Percentiles rank a stretch among this genome's conserved stretches.
These are phyloP conservation scores for Dilophus febrilis DNA, from an alignment of 2,888 invertebrate species.

Conservation along the genomic window DNA sequence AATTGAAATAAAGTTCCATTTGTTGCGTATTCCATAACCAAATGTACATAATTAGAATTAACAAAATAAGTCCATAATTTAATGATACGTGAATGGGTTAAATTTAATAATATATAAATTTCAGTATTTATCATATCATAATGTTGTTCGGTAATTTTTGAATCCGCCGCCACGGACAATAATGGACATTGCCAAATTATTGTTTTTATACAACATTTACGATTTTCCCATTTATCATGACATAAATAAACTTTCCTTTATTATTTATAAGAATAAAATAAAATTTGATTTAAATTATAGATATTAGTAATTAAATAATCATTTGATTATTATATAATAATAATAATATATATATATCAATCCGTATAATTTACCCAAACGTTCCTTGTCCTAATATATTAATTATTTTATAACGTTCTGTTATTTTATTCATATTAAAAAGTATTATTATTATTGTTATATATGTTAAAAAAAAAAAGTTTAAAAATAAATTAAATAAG, in stretches of 20 bases:
- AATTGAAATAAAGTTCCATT: conserved; percentile 20
- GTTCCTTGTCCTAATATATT: conserved; percentile 2
- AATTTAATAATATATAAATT: conserved; percentile 2
- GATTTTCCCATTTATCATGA: neutral
- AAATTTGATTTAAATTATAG: neutral
- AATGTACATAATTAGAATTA: conserved; percentile 14
- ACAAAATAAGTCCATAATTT: neutral
- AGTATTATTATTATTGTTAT: no score
- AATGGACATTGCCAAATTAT: neutral
- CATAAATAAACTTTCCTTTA: conserved; percentile 1
- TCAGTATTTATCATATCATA: conserved; percentile 1
- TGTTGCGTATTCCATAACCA: conserved; percentile 25
- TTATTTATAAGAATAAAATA: no score
- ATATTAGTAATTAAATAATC: neutral
- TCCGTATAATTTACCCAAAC: conserved; percentile 1
- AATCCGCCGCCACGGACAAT: neutral
- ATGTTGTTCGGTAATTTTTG: no score
- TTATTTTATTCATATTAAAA: no score
- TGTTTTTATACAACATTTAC: neutral
- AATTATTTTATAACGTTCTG: neutral
- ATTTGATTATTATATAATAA: no score
- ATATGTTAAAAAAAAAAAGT: no score
- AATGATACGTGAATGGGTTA: conserved; percentile 2
- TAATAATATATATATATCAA: no score
- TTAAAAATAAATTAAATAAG: no score